Conservation (phyloP, 2,888 invertebrate genomes). For the Drosophila setosimentum region DNA sequence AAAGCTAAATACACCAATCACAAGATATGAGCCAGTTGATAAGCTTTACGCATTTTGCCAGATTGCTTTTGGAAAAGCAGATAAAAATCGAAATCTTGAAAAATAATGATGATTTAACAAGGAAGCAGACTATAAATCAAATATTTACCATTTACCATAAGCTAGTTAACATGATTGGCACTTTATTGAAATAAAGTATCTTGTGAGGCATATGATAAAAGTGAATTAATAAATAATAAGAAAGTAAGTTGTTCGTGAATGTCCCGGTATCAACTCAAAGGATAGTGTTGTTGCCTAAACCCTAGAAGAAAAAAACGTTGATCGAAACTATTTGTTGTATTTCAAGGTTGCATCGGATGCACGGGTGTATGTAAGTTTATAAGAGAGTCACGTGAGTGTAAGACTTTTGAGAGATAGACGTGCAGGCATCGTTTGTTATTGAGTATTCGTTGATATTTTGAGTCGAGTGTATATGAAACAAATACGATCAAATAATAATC, state of each 20-base stretch:
- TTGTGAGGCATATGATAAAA: background rate
- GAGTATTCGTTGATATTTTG: conserved; percentile 10
- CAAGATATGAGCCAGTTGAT: conserved; percentile 7
- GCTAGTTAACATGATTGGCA: background rate
- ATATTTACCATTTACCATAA: background rate
- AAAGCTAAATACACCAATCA: conserved; percentile 19
- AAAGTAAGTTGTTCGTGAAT: background rate
- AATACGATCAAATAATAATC: conserved; percentile 85
- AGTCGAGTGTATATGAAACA: conserved; percentile 82
- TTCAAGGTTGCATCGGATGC: background rate
- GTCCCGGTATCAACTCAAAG: background rate
- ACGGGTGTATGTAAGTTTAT: background rate
- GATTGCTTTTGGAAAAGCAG: background rate
- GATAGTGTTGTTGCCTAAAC: background rate
- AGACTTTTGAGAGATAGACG: background rate
- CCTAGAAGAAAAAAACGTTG: background rate
- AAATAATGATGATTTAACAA: background rate
- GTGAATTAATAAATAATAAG: background rate
- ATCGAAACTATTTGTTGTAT: background rate
- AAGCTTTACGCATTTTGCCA: background rate
- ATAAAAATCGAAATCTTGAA: background rate
- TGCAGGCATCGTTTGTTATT: conserved; percentile 12
- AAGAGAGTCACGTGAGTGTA: background rate
- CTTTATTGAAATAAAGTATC: background rate
- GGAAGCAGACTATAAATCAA: background rate